Conservation (phyloP, 1,140 invertebrate species). For the Thaumetopoea pityocampa region DNA sequence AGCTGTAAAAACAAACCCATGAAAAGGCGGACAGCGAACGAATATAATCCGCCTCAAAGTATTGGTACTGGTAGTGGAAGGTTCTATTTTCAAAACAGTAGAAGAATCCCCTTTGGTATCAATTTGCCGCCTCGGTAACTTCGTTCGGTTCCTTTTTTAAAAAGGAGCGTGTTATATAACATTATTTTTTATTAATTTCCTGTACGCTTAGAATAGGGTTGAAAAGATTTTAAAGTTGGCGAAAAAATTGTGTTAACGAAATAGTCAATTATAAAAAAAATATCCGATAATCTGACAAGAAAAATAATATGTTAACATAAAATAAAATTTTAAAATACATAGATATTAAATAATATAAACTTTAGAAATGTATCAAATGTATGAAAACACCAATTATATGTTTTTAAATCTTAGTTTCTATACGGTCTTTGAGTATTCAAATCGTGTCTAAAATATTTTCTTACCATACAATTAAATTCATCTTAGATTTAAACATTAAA, state of each 20-base stretch:
- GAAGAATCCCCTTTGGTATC: slow-evolving; percentile 67
- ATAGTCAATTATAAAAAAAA: slow-evolving; percentile 7
- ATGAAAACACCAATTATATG: too few species aligned
- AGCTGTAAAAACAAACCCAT: slow-evolving; percentile 72
- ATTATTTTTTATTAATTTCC: slow-evolving; percentile 35
- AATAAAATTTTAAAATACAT: too few species aligned
- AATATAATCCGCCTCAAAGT: slow-evolving; percentile 65
- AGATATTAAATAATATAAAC: too few species aligned
- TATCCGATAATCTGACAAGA: too few species aligned
- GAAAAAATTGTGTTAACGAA: slow-evolving; percentile 7
- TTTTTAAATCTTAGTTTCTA: too few species aligned
- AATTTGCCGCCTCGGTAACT: slow-evolving; percentile 64
- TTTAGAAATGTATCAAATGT: too few species aligned
- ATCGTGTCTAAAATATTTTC: too few species aligned
- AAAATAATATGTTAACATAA: too few species aligned
- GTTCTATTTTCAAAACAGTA: slow-evolving; percentile 71
- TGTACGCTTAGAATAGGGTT: slow-evolving; percentile 16
- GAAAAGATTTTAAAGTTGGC: slow-evolving; percentile 4
- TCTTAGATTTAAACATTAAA: too few species aligned
- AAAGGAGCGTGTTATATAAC: slow-evolving; percentile 39
- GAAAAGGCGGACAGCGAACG: slow-evolving; percentile 36
- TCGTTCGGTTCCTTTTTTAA: slow-evolving; percentile 40
- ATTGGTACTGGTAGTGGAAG: slow-evolving; percentile 35
- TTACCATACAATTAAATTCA: too few species aligned
- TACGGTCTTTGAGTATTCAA: too few species aligned